A percentile compares a stretch with the other conserved stretches of the same genome.
Conservation (phyloP, 2,113 vertebrate species). For the Malurus cyaneus region DNA sequence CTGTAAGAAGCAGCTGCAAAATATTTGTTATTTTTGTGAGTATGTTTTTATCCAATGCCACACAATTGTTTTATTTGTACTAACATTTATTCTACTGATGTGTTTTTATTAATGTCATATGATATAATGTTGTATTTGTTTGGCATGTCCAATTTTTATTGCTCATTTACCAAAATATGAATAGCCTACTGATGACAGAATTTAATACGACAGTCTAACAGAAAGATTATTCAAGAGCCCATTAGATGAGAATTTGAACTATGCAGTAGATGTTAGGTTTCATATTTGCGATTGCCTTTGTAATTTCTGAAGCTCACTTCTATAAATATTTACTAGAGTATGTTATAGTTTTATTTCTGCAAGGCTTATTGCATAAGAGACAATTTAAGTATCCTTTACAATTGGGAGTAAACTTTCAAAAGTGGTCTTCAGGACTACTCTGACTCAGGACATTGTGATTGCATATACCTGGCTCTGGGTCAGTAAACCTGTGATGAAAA, state of each 20-base stretch:
- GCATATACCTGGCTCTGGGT: neutral
- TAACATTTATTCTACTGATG: neutral
- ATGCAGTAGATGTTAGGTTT: neutral
- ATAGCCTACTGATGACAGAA: neutral
- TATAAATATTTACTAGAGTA: neutral
- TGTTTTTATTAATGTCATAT: conserved; percentile 1
- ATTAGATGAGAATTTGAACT: conserved; percentile 31
- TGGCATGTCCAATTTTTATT: neutral
- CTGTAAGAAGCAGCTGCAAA: neutral
- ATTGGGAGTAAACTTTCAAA: neutral
- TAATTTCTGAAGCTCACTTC: neutral
- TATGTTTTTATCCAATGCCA: neutral
- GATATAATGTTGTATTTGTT: neutral
- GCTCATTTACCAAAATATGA: conserved; percentile 18
- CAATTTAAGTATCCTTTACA: neutral
- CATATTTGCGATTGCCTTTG: neutral
- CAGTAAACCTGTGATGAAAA: neutral
- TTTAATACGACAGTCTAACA: neutral
- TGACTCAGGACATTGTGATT: neutral
- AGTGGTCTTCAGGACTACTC: neutral
- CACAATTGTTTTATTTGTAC: neutral
- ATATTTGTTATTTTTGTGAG: neutral
- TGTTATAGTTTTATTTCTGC: neutral
- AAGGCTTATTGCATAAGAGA: neutral
- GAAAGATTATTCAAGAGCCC: conserved; percentile 22